phyloP scores from a whole-genome alignment of 2,797 vertebrate genomes.

The Octomys mimax region DNA sequence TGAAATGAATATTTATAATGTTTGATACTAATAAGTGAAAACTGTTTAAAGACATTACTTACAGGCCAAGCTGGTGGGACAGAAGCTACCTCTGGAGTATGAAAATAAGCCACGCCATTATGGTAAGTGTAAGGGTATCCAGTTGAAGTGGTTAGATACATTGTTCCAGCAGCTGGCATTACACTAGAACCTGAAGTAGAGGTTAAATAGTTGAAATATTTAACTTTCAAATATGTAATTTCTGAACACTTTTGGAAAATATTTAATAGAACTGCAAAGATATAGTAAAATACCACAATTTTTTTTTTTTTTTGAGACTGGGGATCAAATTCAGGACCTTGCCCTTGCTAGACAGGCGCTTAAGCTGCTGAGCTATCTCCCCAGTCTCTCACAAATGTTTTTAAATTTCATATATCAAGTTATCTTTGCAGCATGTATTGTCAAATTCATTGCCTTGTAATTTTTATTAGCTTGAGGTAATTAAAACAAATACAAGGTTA shows the following conservation, averaged over 20 bases:
- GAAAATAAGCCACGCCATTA: slow-evolving; percentile 94
- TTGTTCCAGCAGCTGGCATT: slow-evolving; percentile 88
- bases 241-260: slow-evolving; percentile 42
- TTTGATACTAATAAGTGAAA: background rate
- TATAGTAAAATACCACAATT: slow-evolving; percentile 30
- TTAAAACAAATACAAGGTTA: slow-evolving; percentile 8
- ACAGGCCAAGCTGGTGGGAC: slow-evolving; percentile 90
- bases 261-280: slow-evolving; percentile 6
- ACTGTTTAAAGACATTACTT: slow-evolving; percentile 82
- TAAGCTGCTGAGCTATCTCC: no score
- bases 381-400: background rate
- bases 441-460: slow-evolving; percentile 51
- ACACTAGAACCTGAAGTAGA: slow-evolving; percentile 85
- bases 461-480: slow-evolving; percentile 59
- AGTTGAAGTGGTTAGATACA: slow-evolving; percentile 92
- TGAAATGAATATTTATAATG: slow-evolving; percentile 50
- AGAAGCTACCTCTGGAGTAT: slow-evolving; percentile 87
- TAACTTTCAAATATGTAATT: slow-evolving; percentile 61
- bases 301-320: no score
- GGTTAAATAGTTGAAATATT: slow-evolving; percentile 52
- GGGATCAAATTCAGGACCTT: no score
- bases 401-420: background rate
- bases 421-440: slow-evolving; percentile 55
- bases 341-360: no score
- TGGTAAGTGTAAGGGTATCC: slow-evolving; percentile 93